phyloP scores from a whole-genome alignment of 1,140 invertebrate genomes.

The Stenopsyche tienmushanensis region DNA sequence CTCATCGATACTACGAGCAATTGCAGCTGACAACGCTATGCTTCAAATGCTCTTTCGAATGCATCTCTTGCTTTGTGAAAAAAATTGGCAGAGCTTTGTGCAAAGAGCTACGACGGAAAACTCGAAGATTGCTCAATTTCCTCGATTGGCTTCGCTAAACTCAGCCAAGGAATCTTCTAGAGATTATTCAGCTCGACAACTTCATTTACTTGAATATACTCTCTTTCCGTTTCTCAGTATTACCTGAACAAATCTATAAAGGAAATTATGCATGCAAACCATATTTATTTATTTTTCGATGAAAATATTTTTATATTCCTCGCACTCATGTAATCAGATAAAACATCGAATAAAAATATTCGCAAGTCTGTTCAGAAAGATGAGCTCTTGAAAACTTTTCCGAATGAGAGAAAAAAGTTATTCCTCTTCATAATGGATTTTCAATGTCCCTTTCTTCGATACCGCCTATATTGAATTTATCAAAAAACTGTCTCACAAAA shows the following conservation, averaged over 20 bases:
- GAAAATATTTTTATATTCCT: background rate
- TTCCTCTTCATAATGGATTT: constrained; percentile 37
- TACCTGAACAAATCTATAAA: no score
- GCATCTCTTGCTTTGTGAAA: constrained; percentile 12
- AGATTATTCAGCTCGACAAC: no score
- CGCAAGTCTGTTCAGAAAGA: constrained; percentile 14
- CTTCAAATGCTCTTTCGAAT: constrained; percentile 3
- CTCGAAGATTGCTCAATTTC: constrained; percentile 21
- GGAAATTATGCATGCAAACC: no score
- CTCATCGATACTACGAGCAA: background rate
- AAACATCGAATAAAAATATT: constrained; percentile 7
- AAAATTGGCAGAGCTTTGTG: constrained; percentile 12
- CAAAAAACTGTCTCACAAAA: constrained; percentile 1
- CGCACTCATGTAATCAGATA: no score
- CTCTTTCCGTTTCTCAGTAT: no score
- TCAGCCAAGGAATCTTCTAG: background rate
- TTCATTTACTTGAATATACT: no score
- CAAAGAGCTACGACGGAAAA: constrained; percentile 9
- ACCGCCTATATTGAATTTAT: constrained; percentile 18
- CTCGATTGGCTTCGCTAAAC: constrained; percentile 15
- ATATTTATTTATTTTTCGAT: no score
- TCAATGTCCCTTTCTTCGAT: constrained; percentile 32
- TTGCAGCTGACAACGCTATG: background rate
- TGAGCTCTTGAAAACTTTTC: constrained; percentile 20
- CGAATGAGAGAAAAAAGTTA: constrained; percentile 31